Conservation (phyloP, 2,888 invertebrate species). For the Leptopterna dolabrata region DNA sequence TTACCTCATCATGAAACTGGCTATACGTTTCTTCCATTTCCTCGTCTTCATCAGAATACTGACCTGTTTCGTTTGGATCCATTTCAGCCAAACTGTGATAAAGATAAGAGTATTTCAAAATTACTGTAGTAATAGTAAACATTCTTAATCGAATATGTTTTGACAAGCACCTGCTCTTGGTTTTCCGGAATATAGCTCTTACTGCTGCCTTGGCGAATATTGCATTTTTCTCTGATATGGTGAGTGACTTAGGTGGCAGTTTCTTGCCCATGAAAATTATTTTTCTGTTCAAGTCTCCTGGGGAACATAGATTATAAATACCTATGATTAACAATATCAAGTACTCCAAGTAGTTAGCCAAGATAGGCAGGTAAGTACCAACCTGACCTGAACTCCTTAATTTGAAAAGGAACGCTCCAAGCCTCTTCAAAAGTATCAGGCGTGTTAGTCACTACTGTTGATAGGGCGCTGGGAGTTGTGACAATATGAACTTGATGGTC, state of each 20-base stretch:
- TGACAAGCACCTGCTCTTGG: not conserved
- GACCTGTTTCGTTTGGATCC: too few species aligned
- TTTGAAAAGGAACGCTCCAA: conserved; percentile 30
- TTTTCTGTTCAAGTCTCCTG: conserved; percentile 40
- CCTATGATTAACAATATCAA: not conserved
- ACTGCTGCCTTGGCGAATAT: conserved; percentile 43
- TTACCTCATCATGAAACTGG: too few species aligned
- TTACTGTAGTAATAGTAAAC: too few species aligned
- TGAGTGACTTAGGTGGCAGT: conserved; percentile 51
- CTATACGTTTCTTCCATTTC: too few species aligned
- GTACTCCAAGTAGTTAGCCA: not conserved
- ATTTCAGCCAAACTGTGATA: too few species aligned
- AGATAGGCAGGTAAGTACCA: not conserved
- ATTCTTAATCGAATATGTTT: too few species aligned
- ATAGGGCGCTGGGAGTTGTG: not conserved
- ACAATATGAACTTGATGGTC: conserved; percentile 4
- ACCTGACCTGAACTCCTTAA: conserved; percentile 12
- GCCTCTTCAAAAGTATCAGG: conserved; percentile 13
- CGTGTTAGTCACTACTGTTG: not conserved
- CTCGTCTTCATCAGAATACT: too few species aligned
- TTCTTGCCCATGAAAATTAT: conserved; percentile 57
- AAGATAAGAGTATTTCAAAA: too few species aligned
- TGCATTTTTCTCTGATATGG: conserved; percentile 42
- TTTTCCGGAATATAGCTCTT: not conserved
- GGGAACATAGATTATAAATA: not conserved